A percentile compares a stretch with the other conserved stretches of the same genome.
phyloP scores from a whole-genome alignment of 2,888 invertebrate genomes.

The Erebia epiphron region DNA sequence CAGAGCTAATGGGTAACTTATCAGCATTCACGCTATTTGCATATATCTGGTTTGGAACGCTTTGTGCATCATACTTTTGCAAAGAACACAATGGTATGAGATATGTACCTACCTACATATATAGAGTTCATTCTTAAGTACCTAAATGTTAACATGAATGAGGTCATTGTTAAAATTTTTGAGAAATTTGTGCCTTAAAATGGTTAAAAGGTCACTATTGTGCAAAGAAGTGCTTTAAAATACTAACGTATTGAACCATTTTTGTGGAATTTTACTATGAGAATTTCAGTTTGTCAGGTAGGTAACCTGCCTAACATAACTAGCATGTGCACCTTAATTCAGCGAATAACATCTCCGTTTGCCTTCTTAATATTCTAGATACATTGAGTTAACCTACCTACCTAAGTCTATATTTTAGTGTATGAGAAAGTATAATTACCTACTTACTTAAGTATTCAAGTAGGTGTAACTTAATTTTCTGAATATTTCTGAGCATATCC shows the following conservation, averaged over 20 bases:
- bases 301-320: too few relatives aligned
- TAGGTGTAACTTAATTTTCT: too few relatives aligned
- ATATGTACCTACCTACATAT: slow-evolving; percentile 11
- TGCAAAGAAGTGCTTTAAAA: neutral
- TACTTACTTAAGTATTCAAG: too few relatives aligned
- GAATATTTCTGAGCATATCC: neutral
- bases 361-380: too few relatives aligned
- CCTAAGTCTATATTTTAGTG: too few relatives aligned
- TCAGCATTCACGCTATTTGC: slow-evolving; percentile 30
- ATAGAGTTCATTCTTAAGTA: slow-evolving; percentile 19
- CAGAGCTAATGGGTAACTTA: slow-evolving; percentile 22
- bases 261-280: too few relatives aligned
- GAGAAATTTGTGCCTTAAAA: neutral
- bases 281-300: too few relatives aligned
- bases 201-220: slow-evolving; percentile 9
- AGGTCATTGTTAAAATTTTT: slow-evolving; percentile 10
- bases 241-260: too few relatives aligned
- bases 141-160: neutral
- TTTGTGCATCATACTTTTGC: slow-evolving; percentile 23
- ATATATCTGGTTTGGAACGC: slow-evolving; percentile 24
- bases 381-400: too few relatives aligned
- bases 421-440: too few relatives aligned
- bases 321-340: too few relatives aligned
- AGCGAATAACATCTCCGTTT: too few relatives aligned
- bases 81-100: slow-evolving; percentile 14